Conservation (phyloP, 2,797 vertebrate species). For the Coregonus sp. region DNA sequence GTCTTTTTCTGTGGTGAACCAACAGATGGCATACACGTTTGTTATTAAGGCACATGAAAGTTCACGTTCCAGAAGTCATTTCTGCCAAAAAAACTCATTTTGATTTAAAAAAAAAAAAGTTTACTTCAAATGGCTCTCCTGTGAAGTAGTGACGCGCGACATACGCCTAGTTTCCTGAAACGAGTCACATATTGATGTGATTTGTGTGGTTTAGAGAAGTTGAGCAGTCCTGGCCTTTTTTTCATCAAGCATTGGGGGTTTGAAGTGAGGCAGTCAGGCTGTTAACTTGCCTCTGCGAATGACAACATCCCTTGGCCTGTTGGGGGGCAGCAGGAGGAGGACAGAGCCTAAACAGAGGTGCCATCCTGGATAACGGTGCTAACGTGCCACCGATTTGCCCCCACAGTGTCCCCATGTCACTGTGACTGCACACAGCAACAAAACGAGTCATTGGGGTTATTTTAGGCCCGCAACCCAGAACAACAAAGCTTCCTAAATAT, state of each 20-base stretch:
- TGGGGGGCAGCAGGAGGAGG: not conserved
- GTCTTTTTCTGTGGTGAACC: too few species aligned
- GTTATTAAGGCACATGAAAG: too few species aligned
- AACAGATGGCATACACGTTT: too few species aligned
- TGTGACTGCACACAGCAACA: not conserved
- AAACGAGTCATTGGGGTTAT: constrained; percentile 18
- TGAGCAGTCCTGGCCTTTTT: too few species aligned
- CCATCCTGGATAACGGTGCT: not conserved
- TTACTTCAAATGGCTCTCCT: too few species aligned
- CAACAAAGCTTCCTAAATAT: constrained; percentile 37
- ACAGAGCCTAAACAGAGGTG: not conserved
- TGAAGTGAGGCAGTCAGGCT: not conserved
- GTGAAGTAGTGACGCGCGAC: too few species aligned
- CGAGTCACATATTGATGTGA: too few species aligned
- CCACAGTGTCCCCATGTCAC: not conserved
- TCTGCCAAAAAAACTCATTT: too few species aligned
- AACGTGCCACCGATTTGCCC: not conserved
- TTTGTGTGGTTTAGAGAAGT: too few species aligned
- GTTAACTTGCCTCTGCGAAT: not conserved
- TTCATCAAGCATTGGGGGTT: not conserved
- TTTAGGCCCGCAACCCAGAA: constrained; percentile 42
- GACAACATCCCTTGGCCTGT: not conserved
- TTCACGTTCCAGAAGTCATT: too few species aligned
- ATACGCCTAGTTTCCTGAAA: too few species aligned
- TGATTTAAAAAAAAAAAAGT: too few species aligned